Conservation (phyloP, 2,113 vertebrate genomes). For the Burhinus bistriatus region DNA sequence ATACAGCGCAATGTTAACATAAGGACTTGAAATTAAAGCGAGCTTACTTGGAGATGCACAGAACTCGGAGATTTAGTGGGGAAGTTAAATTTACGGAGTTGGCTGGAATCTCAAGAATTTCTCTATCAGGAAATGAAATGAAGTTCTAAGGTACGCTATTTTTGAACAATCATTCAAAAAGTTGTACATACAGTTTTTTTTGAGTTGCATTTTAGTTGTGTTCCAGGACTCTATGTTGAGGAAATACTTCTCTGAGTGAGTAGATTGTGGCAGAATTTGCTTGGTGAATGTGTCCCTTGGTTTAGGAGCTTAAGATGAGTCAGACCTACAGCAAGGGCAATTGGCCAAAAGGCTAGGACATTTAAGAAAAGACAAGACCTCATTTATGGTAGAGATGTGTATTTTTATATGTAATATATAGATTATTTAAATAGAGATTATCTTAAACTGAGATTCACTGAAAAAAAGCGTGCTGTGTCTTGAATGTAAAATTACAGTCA, state of each 20-base stretch:
- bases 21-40: neutral
- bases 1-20: neutral
- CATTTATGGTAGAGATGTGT: slow-evolving; percentile 62
- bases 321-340: neutral
- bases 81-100: neutral
- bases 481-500: slow-evolving; percentile 51
- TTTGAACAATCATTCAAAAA: neutral
- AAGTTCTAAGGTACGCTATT: neutral
- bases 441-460: slow-evolving; percentile 28
- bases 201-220: neutral
- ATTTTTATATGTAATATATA: slow-evolving; percentile 63
- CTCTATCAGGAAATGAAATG: neutral
- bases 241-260: neutral
- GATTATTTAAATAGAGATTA: slow-evolving; percentile 56
- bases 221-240: neutral
- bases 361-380: slow-evolving; percentile 16
- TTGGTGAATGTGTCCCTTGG: neutral
- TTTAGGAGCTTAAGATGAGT: neutral
- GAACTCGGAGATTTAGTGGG: neutral
- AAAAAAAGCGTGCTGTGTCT: neutral
- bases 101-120: neutral
- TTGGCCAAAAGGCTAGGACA: neutral
- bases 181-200: neutral
- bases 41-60: neutral
- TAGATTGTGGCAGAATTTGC: neutral